These are phyloP conservation scores for Perizoma affinitatum DNA, from an alignment of 2,888 invertebrate species.

Conservation along the genomic window DNA sequence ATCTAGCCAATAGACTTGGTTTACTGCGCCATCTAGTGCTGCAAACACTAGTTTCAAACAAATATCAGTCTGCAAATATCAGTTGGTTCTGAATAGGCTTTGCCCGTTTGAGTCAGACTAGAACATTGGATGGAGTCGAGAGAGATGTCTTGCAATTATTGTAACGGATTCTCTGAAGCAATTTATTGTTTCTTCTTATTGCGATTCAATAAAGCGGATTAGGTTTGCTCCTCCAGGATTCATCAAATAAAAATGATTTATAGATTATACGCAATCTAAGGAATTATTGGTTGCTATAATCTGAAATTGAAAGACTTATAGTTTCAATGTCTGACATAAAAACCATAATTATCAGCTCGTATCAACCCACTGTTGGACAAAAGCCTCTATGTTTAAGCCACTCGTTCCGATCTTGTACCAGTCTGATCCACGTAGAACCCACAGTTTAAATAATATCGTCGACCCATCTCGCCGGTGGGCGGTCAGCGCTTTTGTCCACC, in stretches of 20 bases:
- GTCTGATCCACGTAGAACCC: too few relatives aligned
- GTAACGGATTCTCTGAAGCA: constrained; percentile 8
- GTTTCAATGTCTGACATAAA: too few relatives aligned
- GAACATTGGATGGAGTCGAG: too few relatives aligned
- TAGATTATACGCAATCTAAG: neutral
- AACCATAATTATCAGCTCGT: too few relatives aligned
- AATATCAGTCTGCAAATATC: constrained; percentile 10
- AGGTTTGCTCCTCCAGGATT: neutral
- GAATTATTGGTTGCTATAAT: neutral
- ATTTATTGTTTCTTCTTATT: constrained; percentile 6
- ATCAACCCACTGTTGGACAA: too few relatives aligned
- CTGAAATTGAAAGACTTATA: neutral
- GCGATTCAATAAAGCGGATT: constrained; percentile 4
- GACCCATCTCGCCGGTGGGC: too few relatives aligned
- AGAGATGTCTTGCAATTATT: constrained; percentile 13
- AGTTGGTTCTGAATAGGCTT: neutral
- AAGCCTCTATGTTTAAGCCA: too few relatives aligned
- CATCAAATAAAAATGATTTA: neutral
- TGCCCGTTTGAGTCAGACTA: neutral
- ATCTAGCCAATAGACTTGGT: neutral
- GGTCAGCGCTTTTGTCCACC: too few relatives aligned
- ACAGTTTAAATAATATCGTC: too few relatives aligned
- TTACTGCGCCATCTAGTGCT: neutral
- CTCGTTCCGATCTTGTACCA: too few relatives aligned
- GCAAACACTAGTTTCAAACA: constrained; percentile 7